Base-by-base conservation (phyloP, 2,113 vertebrate species). In the Cephalopterus ornatus region DNA sequence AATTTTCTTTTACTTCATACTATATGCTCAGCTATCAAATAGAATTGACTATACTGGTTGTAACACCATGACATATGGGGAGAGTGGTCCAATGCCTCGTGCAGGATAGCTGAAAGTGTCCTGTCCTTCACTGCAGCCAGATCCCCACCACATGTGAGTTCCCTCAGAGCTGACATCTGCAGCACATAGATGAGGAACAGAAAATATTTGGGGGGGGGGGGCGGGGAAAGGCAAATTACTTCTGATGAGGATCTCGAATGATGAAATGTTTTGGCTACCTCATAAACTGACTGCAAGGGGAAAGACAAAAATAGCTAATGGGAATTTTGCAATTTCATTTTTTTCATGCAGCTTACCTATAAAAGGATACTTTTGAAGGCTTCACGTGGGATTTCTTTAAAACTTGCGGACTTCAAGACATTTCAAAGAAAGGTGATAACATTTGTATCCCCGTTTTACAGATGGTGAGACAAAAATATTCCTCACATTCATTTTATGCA, bases 1-100 rank as follows among this genome's bases (percentile, higher is more conserved):
- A 95, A 93, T 97, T 97, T 96, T 97, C 93, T 96, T 96, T 96
- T 95, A 91, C 88, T 95, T 92, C 66, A 7, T 94, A 93, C 92
- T 95, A 96, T 96, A 94, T 81, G 85, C 95, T 96, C 42, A n/a
- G 92, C 96, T 87, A 96, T 95, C 95, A 96, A 96, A 78, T 82
- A 86, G 88, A 95, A 96, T 94, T 91, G 95, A 91, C 93, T 96
- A 3, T n/a, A 52, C 83, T 81, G 79, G 73, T 82, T 97, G 91
- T 96, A 96, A 94, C 95, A 92, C 82, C 32, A 13, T 96, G 95
- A 96, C 92, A 93, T 84, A 94, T 85, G 95, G 78, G 52, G 56
- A 95, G 88, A 89, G 72, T 3, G n/a, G 72, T 58, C 85, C 85
- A 81, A 72, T 0, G 1, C 37, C 19, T n/a, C 6, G 35, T 39